Percentiles rank a stretch among this genome's conserved stretches.
Conservation (phyloP, 2,113 vertebrate species). For the Oreotrochilus melanogaster region DNA sequence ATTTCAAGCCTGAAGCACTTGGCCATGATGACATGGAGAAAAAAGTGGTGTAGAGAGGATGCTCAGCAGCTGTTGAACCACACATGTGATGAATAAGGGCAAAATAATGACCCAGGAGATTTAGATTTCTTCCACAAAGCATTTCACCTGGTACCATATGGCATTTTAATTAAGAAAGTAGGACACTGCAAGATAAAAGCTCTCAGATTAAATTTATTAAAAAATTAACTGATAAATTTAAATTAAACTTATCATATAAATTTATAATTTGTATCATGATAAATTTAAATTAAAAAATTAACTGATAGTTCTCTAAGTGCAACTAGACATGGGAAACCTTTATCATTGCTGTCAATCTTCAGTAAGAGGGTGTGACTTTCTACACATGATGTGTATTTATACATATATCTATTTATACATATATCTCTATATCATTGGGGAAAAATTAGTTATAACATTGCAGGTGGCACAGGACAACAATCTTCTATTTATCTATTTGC, state of each 20-base stretch:
- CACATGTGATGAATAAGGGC: conserved; percentile 10
- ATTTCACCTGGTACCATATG: conserved; percentile 22
- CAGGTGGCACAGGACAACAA: not conserved
- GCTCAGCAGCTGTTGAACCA: not conserved
- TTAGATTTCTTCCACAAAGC: conserved; percentile 9
- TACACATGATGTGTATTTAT: not conserved
- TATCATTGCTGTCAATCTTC: not conserved
- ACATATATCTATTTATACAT: not conserved
- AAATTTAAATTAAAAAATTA: too few relatives aligned
- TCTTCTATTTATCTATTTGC: not conserved
- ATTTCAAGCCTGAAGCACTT: not conserved
- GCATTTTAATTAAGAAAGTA: conserved; percentile 39
- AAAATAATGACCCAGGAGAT: conserved; percentile 1
- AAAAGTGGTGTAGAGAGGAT: not conserved
- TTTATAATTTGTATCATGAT: too few relatives aligned
- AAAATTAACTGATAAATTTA: too few relatives aligned
- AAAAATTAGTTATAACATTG: not conserved
- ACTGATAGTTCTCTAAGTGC: not conserved
- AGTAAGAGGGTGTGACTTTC: not conserved
- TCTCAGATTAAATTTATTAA: not conserved
- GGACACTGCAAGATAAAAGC: not conserved
- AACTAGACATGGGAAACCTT: not conserved
- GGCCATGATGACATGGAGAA: not conserved
- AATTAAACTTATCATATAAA: too few relatives aligned
- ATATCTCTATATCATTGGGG: not conserved